These are phyloP conservation scores for Scaptomyza montana DNA, from an alignment of 1,140 invertebrate genomes.

Conservation along the genomic window DNA sequence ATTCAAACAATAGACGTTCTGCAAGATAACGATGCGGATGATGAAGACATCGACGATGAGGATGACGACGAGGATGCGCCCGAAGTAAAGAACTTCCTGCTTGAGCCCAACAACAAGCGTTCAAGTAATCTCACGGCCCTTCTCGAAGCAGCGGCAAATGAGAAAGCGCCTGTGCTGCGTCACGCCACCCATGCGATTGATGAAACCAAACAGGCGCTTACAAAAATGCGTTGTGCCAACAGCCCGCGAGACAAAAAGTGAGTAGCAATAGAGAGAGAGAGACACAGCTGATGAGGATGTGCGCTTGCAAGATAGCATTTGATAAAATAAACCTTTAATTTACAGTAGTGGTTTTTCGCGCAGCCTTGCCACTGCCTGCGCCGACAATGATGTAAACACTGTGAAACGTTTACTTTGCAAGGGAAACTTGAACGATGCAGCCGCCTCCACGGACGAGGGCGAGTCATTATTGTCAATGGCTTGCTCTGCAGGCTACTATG, in stretches of 20 bases:
- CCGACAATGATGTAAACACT: constrained; percentile 95
- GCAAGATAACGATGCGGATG: constrained; percentile 80
- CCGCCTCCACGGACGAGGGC: constrained; percentile 95
- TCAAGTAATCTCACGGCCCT: constrained; percentile 73
- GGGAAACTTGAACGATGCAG: constrained; percentile 94
- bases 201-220: constrained; percentile 97
- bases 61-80: constrained; percentile 79
- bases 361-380: constrained; percentile 88
- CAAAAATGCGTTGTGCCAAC: constrained; percentile 95
- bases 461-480: constrained; percentile 96
- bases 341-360: constrained; percentile 79
- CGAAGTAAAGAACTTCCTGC: constrained; percentile 67
- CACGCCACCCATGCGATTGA: constrained; percentile 89
- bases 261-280: constrained; percentile 23
- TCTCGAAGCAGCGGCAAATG: constrained; percentile 86
- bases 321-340: constrained; percentile 17
- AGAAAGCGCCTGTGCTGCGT: constrained; percentile 85
- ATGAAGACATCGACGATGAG: constrained; percentile 82
- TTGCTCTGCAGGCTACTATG: constrained; percentile 96
- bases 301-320: not conserved
- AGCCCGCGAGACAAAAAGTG: constrained; percentile 84
- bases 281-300: not conserved
- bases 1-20: constrained; percentile 51
- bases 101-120: constrained; percentile 72
- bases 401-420: constrained; percentile 95